Base-by-base conservation (phyloP, 2,113 vertebrate species). In the Tenebrosternarchus preto region DNA sequence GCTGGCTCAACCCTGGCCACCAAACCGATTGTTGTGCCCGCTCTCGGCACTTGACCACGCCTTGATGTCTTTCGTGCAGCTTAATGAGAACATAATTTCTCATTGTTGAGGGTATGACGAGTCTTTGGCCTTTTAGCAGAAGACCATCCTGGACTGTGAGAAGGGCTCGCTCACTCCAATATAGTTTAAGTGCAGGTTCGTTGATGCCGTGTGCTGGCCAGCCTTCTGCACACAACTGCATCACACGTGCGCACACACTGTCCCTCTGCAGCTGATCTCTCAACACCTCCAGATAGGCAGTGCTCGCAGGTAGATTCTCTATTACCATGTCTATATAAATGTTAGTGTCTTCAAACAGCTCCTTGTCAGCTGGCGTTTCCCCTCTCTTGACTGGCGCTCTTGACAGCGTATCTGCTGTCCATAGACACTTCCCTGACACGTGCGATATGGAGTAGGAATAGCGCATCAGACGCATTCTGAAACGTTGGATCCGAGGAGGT, bases 11-110 rank as follows among this genome's bases (percentile, higher is more conserved):
- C 1, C 74, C 74, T 19, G 59, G 57, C 76, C 75, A 81, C 75
- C 75, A 79, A 19, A 84, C 76, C 11, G 66, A 29, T 31, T 82
- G 36, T 9, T 3, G 19, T 36, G 56, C 66, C 39, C 27, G 5
- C 39, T 50, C 76, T 19, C 60, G 57, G 25, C 72, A 76, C 55
- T 82, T 85, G 39, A 46, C 55, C 46, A 76, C 29, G 1, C 80
- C 76, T 53, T 79, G 55, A 9, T 79, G 82, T 5, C 63, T 72
- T 27, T 78, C 63, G 3, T 86, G 70, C 16, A 81, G 20, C 33
- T 66, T 25, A 8, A 22, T 22, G 20, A 60, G n/a, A 0, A 82
- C 20, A n/a, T n/a, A n/a, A 33, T 82, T 84, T 24, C 70, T 17
- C 80, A 83, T 59, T 16, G 64, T 22, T 24, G 73, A 74, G 3